These are phyloP conservation scores for zebrafish (Danio rerio) DNA, from an alignment of 2,113 vertebrate genomes.

Conservation along the genomic window GRCz12tu NC_133195.1:30311001-30311500, in stretches of 20 bases:
- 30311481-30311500: too few relatives aligned
- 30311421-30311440: too few relatives aligned
- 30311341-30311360: too few relatives aligned
- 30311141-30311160: background rate
- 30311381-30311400: too few relatives aligned
- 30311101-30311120: slow-evolving; percentile 3
- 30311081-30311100: background rate
- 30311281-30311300: too few relatives aligned
- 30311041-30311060: slow-evolving; percentile 17
- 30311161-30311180: background rate
- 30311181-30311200: background rate
- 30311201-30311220: background rate
- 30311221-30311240: background rate
- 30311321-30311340: too few relatives aligned
- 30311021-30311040: slow-evolving; percentile 32
- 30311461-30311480: too few relatives aligned
- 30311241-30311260: too few relatives aligned
- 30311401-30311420: too few relatives aligned
- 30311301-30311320: too few relatives aligned
- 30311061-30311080: slow-evolving; percentile 2
- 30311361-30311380: too few relatives aligned
- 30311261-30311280: background rate
- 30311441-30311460: too few relatives aligned
- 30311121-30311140: background rate
- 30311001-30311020: slow-evolving; percentile 29